phyloP scores from a whole-genome alignment of 2,797 vertebrate genomes.

The Girardinus metallicus region DNA sequence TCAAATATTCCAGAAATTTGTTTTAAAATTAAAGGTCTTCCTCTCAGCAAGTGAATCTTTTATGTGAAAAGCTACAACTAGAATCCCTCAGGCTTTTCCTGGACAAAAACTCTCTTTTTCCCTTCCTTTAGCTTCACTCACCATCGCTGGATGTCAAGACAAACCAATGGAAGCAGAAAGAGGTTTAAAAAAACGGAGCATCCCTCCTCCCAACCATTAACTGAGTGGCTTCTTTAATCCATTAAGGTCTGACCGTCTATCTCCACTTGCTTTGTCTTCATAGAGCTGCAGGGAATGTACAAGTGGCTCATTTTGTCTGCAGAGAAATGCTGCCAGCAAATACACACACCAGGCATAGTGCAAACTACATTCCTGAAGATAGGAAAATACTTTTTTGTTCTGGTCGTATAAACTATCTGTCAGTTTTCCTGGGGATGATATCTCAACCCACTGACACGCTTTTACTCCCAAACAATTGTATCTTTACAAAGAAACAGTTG shows the following conservation, averaged over 20 bases:
- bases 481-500: slow-evolving; percentile 4
- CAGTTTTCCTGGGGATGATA: background rate
- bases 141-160: slow-evolving; percentile 43
- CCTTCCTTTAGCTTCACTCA: slow-evolving; percentile 45
- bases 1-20: slow-evolving; percentile 5
- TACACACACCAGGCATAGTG: slow-evolving; percentile 17
- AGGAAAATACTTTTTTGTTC: slow-evolving; percentile 3
- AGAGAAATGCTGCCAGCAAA: slow-evolving; percentile 14
- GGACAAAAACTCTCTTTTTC: slow-evolving; percentile 43
- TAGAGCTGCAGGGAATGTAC: slow-evolving; percentile 35
- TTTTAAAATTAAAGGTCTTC: background rate
- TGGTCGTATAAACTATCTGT: slow-evolving; percentile 2
- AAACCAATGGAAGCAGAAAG: slow-evolving; percentile 52
- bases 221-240: slow-evolving; percentile 44
- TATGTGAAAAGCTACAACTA: slow-evolving; percentile 26
- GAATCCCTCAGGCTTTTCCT: slow-evolving; percentile 49
- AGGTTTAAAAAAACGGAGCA: slow-evolving; percentile 26
- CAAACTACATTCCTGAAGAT: slow-evolving; percentile 19
- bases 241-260: slow-evolving; percentile 67
- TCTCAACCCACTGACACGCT: slow-evolving; percentile 3
- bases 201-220: slow-evolving; percentile 27
- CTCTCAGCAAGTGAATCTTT: background rate
- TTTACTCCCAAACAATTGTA: slow-evolving; percentile 19
- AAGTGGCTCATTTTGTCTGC: slow-evolving; percentile 17
- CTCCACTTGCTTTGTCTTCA: slow-evolving; percentile 65